Evolutionary conservation across 2,888 invertebrate genomes (phyloP).

Genomic region (Sipha maydis): DNA sequence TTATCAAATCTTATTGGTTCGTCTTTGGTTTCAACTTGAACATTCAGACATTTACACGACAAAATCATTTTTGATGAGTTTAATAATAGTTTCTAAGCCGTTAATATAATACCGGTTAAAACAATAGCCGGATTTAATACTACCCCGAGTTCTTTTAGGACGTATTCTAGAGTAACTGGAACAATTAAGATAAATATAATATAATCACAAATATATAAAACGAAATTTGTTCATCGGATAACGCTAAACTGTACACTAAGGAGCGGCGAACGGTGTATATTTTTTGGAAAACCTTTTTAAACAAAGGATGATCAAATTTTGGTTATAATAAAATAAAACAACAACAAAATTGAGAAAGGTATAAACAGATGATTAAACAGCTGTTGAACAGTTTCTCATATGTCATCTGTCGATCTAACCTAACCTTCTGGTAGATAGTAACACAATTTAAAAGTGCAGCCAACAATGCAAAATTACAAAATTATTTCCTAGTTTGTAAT

Average conservation of each 20-base stretch:
- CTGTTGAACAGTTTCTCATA: constrained; percentile 14
- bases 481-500: too few species aligned
- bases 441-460: too few species aligned
- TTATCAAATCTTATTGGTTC: constrained; percentile 62
- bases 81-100: not conserved
- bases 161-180: not conserved
- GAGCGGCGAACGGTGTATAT: not conserved
- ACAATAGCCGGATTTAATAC: constrained; percentile 27
- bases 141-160: not conserved
- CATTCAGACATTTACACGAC: constrained; percentile 83
- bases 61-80: constrained; percentile 65
- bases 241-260: not conserved
- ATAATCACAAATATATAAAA: not conserved
- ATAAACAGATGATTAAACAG: constrained; percentile 32
- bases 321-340: constrained; percentile 54
- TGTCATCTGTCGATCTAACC: too few species aligned
- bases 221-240: constrained; percentile 8
- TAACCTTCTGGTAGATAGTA: too few species aligned
- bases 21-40: constrained; percentile 74
- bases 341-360: constrained; percentile 54
- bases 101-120: constrained; percentile 44
- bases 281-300: constrained; percentile 6
- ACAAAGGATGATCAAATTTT: constrained; percentile 55
- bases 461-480: too few species aligned
- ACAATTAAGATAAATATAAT: not conserved